These are phyloP conservation scores for Columba janthina DNA, from an alignment of 2,113 vertebrate species.

Conservation along the genomic window DNA sequence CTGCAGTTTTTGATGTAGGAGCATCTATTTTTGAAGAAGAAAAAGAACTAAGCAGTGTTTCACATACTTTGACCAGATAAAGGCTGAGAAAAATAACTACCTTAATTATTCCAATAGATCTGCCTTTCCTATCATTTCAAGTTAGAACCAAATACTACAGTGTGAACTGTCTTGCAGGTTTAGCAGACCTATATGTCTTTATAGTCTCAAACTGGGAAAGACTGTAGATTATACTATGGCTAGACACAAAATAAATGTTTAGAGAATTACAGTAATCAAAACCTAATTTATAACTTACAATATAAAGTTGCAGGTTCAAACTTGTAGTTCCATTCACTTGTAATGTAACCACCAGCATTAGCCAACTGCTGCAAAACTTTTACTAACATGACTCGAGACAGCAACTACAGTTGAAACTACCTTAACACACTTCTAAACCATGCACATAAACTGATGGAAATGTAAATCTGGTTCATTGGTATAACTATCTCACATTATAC, in stretches of 20 bases:
- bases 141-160: conserved; percentile 20
- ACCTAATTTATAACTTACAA: neutral
- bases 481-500: neutral
- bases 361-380: neutral
- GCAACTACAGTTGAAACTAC: neutral
- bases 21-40: conserved; percentile 62
- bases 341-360: neutral
- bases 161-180: conserved; percentile 6
- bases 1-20: conserved; percentile 62
- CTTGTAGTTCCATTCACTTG: neutral
- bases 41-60: conserved; percentile 40
- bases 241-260: neutral
- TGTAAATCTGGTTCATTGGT: neutral
- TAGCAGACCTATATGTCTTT: neutral
- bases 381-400: neutral
- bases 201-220: conserved; percentile 32
- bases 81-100: conserved; percentile 6
- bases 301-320: neutral
- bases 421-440: neutral
- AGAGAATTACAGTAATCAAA: neutral
- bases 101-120: conserved; percentile 32
- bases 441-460: neutral
- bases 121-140: neutral
- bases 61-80: conserved; percentile 37
- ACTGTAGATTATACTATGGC: neutral